Evolutionary conservation across 2,888 invertebrate species (phyloP).

Genomic region (Tipula lateralis): DNA sequence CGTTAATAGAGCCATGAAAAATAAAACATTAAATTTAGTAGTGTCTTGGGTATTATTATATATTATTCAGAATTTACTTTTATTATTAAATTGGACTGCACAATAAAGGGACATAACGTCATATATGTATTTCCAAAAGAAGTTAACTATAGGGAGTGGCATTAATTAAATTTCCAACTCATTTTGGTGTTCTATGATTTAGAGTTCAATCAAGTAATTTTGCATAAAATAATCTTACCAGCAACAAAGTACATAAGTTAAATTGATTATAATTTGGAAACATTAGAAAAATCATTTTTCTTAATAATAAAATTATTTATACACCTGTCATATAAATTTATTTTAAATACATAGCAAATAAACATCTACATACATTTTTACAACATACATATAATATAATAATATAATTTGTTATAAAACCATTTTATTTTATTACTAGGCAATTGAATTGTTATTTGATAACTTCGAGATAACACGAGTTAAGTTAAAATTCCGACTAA

Average conservation of each 20-base stretch:
- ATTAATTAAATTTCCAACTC: neutral
- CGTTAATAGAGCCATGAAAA: neutral
- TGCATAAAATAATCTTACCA: neutral
- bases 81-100: neutral
- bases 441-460: no score
- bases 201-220: neutral
- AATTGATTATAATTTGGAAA: neutral
- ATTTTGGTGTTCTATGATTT: neutral
- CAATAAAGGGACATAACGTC: neutral
- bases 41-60: conserved; percentile 3
- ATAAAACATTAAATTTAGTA: neutral
- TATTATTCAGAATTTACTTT: neutral
- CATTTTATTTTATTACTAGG: no score
- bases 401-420: neutral
- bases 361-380: neutral
- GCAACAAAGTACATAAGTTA: no score
- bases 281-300: neutral
- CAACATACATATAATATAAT: neutral
- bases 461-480: no score
- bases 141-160: neutral
- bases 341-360: no score
- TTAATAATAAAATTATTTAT: neutral
- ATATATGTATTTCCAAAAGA: neutral
- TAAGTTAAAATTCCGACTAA: no score
- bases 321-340: neutral